Conservation (phyloP, 2,888 invertebrate genomes). For the Dione vanillae region DNA sequence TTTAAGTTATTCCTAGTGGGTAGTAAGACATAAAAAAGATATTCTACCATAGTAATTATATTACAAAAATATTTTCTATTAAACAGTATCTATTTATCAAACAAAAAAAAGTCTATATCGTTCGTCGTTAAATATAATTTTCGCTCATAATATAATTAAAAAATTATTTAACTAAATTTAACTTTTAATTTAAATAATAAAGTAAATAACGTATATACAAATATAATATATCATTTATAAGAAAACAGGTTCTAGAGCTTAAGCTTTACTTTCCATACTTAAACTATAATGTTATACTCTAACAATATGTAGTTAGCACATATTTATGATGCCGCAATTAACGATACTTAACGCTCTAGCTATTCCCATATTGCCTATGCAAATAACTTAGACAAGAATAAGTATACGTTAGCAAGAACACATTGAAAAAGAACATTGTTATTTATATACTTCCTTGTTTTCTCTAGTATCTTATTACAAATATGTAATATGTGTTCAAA, state of each 20-base stretch:
- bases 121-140: slow-evolving; percentile 48
- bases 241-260: too few species aligned
- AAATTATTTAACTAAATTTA: too few species aligned
- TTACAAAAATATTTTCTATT: too few species aligned
- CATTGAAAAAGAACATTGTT: slow-evolving; percentile 46
- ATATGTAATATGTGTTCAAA: slow-evolving; percentile 32
- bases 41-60: too few species aligned
- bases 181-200: too few species aligned
- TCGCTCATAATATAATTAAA: slow-evolving; percentile 56
- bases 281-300: slow-evolving; percentile 24
- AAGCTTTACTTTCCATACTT: not conserved
- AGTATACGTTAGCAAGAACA: slow-evolving; percentile 60
- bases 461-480: slow-evolving; percentile 25
- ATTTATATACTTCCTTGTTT: slow-evolving; percentile 49
- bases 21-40: too few species aligned
- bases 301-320: slow-evolving; percentile 42
- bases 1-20: too few species aligned
- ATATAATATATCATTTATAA: too few species aligned
- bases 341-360: slow-evolving; percentile 36
- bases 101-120: slow-evolving; percentile 44
- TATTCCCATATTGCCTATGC: slow-evolving; percentile 54
- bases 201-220: too few species aligned
- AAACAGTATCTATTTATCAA: slow-evolving; percentile 54
- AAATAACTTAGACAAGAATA: slow-evolving; percentile 57
- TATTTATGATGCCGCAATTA: slow-evolving; percentile 40